Conservation (phyloP, 2,888 invertebrate genomes). For the Eupithecia subfuscata region DNA sequence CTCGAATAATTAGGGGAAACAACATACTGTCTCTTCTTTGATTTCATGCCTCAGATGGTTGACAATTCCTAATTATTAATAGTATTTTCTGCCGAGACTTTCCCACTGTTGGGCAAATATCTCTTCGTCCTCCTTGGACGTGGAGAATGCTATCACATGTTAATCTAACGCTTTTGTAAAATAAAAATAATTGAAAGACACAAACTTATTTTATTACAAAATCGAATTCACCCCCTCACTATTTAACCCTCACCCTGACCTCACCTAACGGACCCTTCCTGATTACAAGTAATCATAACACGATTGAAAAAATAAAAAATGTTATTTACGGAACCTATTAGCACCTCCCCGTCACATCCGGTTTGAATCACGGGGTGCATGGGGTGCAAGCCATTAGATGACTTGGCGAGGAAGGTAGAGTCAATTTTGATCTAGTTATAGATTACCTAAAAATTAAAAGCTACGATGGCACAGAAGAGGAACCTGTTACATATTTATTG, state of each 20-base stretch:
- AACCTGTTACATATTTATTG: neutral
- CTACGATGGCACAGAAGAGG: neutral
- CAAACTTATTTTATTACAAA: neutral
- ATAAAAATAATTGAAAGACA: no score
- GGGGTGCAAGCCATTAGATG: constrained; percentile 60
- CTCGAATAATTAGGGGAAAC: no score
- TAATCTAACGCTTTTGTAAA: no score
- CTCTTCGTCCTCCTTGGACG: no score
- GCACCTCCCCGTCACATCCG: constrained; percentile 75
- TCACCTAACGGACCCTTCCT: constrained; percentile 28
- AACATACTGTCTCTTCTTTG: no score
- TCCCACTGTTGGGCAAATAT: no score
- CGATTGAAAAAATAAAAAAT: constrained; percentile 46
- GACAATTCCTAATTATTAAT: no score
- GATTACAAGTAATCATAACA: constrained; percentile 37
- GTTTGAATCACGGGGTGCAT: constrained; percentile 69
- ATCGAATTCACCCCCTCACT: neutral
- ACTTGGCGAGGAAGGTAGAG: constrained; percentile 53
- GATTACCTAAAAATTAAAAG: constrained; percentile 47
- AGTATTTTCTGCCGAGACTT: no score
- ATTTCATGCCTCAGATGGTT: no score
- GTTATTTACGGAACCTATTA: constrained; percentile 73
- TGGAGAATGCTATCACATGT: no score
- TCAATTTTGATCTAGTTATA: constrained; percentile 63
- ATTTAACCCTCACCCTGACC: constrained; percentile 20